Percentiles rank a stretch among this genome's conserved stretches.
phyloP scores from a whole-genome alignment of 1,140 invertebrate species.

The Tetramorium simillimum region DNA sequence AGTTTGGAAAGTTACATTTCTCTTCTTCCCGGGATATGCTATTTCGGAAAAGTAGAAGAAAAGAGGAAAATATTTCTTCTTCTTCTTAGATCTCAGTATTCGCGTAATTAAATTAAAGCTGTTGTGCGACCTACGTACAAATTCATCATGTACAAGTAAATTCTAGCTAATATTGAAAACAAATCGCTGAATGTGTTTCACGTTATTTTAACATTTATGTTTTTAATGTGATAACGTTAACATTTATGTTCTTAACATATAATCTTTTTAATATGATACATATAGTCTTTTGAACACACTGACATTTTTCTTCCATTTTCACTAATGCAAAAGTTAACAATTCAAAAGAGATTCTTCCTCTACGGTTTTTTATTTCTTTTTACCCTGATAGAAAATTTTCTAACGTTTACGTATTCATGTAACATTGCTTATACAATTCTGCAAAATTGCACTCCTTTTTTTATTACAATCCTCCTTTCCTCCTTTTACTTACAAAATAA shows the following conservation, averaged over 20 bases:
- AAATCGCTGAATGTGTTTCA: not conserved
- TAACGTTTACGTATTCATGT: constrained; percentile 1
- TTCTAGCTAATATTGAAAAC: not conserved
- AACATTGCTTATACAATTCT: not conserved
- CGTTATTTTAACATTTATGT: not conserved
- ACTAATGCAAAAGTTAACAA: not conserved
- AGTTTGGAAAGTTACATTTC: not conserved
- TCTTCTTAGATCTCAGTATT: not conserved
- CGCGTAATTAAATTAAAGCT: constrained; percentile 8
- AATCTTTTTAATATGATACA: not conserved
- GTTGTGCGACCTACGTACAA: not conserved
- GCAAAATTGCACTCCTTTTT: constrained; percentile 3
- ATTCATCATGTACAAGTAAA: constrained; percentile 2
- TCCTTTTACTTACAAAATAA: not conserved
- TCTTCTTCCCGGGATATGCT: not conserved
- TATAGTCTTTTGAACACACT: not conserved
- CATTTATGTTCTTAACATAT: not conserved
- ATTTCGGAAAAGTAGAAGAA: not conserved
- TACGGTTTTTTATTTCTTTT: not conserved
- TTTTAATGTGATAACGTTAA: not conserved
- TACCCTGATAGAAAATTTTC: constrained; percentile 10
- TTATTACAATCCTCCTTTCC: not conserved
- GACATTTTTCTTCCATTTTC: not conserved
- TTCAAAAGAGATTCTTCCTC: not conserved
- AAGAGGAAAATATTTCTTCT: not conserved